Percentiles rank a stretch among this genome's conserved stretches.
phyloP scores from a whole-genome alignment of 2,113 vertebrate species.

The Cavia porcellus region DNA sequence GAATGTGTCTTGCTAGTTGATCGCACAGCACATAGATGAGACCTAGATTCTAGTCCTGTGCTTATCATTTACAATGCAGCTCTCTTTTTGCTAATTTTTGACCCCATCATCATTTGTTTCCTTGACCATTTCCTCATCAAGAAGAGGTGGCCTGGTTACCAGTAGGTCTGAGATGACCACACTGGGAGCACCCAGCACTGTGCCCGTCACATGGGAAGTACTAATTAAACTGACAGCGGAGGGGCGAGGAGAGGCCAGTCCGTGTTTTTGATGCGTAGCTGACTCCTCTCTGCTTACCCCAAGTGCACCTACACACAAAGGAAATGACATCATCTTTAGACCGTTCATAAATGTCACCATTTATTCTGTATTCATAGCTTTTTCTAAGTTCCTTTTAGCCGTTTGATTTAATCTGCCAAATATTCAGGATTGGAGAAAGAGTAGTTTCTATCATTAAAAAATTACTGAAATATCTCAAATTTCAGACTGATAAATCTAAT shows the following conservation, averaged over 20 bases:
- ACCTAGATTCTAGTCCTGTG: neutral
- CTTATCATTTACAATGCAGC: neutral
- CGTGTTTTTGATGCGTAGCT: neutral
- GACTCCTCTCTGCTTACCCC: neutral
- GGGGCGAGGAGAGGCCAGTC: neutral
- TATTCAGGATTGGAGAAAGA: slow-evolving; percentile 18
- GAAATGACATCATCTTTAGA: neutral
- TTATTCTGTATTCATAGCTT: neutral
- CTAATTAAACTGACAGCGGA: neutral
- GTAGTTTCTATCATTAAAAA: slow-evolving; percentile 24
- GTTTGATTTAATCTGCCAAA: neutral
- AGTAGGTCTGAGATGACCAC: neutral
- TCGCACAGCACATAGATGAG: neutral
- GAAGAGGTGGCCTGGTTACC: neutral
- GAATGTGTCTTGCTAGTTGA: neutral
- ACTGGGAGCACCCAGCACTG: neutral
- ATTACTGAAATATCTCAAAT: neutral
- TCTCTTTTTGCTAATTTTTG: neutral
- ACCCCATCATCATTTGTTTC: neutral
- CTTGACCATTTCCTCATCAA: neutral
- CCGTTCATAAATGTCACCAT: neutral
- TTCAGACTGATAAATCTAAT: slow-evolving; percentile 37
- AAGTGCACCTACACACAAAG: neutral
- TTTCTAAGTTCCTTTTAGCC: slow-evolving; percentile 1
- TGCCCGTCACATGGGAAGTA: neutral